These are phyloP conservation scores for Drosophila limbata DNA, from an alignment of 2,888 invertebrate genomes.

Conservation along the genomic window DNA sequence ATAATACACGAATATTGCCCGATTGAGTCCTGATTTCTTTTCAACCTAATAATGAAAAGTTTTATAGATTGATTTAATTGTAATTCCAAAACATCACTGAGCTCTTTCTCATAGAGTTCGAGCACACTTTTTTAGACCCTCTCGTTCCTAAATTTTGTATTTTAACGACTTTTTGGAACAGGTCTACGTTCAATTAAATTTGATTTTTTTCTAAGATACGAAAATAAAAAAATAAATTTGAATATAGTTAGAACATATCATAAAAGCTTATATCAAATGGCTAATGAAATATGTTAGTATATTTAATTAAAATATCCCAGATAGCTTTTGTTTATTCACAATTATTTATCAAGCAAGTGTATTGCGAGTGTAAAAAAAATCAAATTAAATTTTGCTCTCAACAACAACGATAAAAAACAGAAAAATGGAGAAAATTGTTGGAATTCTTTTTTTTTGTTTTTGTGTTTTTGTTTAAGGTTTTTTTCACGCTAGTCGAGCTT, in stretches of 20 bases:
- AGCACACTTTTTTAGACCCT: background rate
- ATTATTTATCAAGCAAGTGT: background rate
- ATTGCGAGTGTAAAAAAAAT: background rate
- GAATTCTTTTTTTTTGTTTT: background rate
- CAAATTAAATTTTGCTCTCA: conserved; percentile 3
- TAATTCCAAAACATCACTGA: background rate
- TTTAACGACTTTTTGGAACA: conserved; percentile 1
- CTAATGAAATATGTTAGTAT: conserved; percentile 1
- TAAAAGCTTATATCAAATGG: conserved; percentile 3
- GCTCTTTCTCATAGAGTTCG: background rate
- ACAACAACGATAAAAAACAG: background rate
- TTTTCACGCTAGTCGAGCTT: conserved; percentile 49
- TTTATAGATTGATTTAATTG: background rate
- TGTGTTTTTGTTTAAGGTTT: conserved; percentile 5
- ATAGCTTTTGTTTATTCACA: background rate
- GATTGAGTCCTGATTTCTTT: background rate
- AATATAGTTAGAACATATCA: conserved; percentile 7
- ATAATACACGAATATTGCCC: background rate
- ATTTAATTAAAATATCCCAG: background rate
- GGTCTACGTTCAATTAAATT: conserved; percentile 11
- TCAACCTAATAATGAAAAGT: background rate
- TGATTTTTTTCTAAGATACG: conserved; percentile 7
- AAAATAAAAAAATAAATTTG: background rate
- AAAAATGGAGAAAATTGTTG: conserved; percentile 27
- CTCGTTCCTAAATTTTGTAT: background rate